A percentile compares a stretch with the other conserved stretches of the same genome.
phyloP scores from a whole-genome alignment of 2,113 vertebrate species.

The Pica pica region DNA sequence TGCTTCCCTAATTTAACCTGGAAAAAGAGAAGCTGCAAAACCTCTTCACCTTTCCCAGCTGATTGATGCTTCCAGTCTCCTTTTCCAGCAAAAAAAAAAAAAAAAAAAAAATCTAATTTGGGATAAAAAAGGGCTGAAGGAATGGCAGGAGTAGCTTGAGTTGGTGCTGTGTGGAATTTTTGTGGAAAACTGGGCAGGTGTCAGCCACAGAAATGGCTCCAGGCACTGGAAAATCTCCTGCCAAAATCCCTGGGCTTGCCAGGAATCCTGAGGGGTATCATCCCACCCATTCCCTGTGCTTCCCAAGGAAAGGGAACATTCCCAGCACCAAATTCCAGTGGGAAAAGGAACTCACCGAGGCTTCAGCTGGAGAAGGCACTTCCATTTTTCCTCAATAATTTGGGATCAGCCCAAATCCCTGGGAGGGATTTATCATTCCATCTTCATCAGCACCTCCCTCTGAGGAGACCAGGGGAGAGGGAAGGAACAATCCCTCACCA shows the following conservation, averaged over 20 bases:
- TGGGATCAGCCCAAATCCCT: background rate
- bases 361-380: background rate
- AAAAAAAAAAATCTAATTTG: background rate
- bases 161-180: background rate
- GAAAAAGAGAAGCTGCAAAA: background rate
- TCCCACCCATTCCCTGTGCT: rapidly evolving
- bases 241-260: background rate
- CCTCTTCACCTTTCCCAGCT: background rate
- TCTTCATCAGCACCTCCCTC: background rate
- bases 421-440: background rate
- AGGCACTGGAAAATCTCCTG: background rate
- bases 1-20: background rate
- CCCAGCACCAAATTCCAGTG: background rate
- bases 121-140: background rate
- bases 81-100: background rate
- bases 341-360: background rate
- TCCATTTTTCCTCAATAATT: background rate
- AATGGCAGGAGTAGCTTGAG: background rate
- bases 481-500: background rate
- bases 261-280: background rate
- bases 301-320: background rate
- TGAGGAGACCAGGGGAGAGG: background rate
- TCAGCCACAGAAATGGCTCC: background rate
- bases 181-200: background rate
- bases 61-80: background rate